Evolutionary conservation across 2,888 invertebrate species (phyloP).

Genomic region (Agrotis clavis): DNA sequence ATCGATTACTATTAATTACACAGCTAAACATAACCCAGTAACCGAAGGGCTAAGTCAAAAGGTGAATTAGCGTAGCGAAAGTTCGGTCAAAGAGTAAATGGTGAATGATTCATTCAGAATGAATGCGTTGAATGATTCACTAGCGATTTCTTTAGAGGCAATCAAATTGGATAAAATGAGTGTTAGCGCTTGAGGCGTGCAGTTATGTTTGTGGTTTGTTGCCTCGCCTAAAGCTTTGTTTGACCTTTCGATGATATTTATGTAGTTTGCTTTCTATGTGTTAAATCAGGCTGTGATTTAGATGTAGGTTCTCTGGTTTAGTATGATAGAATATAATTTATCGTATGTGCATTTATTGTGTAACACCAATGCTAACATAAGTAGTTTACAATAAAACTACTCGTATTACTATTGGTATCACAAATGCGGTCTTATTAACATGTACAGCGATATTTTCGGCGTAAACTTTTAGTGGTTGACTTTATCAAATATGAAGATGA

Average conservation of each 20-base stretch:
- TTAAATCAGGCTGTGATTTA: neutral
- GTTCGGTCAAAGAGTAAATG: slow-evolving; percentile 51
- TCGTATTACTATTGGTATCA: too few species aligned
- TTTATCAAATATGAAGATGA: too few species aligned
- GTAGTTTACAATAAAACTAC: too few species aligned
- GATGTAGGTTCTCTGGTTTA: too few species aligned
- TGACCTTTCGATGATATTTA: slow-evolving; percentile 12
- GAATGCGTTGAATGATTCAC: slow-evolving; percentile 60
- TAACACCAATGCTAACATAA: too few species aligned
- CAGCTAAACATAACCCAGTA: slow-evolving; percentile 61
- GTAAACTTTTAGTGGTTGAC: too few species aligned
- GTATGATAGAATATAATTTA: too few species aligned
- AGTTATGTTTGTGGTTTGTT: slow-evolving; percentile 12
- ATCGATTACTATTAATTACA: slow-evolving; percentile 54
- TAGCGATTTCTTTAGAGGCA: slow-evolving; percentile 61
- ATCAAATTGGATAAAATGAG: slow-evolving; percentile 52
- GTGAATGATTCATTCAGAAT: slow-evolving; percentile 56
- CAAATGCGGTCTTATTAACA: too few species aligned
- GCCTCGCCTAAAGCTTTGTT: slow-evolving; percentile 1
- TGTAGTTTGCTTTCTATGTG: neutral
- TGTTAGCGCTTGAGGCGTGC: slow-evolving; percentile 36
- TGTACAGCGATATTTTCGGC: too few species aligned
- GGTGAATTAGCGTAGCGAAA: slow-evolving; percentile 65
- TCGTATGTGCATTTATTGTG: too few species aligned
- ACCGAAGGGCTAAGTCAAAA: slow-evolving; percentile 49